Evolutionary conservation across 2,113 vertebrate species (phyloP), one percentile per base, ranked within the genome.

Genomic region (Pterophyllum scalare): DNA sequence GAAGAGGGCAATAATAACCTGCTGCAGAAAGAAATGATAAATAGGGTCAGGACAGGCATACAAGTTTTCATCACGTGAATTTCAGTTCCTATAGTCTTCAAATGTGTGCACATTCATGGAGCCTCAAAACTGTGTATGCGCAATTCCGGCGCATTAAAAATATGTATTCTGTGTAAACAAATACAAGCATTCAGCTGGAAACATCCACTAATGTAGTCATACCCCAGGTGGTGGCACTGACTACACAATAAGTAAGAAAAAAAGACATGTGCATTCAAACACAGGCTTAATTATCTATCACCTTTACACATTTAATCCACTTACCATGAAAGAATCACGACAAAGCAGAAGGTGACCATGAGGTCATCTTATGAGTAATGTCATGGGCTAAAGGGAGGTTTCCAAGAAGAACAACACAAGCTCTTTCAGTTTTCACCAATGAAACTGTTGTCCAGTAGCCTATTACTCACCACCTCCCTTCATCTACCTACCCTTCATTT

Each of bases 11-110:
- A 80, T 83, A 87, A 92, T 79, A 85, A 86, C 81, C 70, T 60
- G 75, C 81, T 89, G 79, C n/a, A 79, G 88, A 93, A 74, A 88
- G 78, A 56, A 82, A 84, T 52, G 35, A 82, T 83, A 83, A 85
- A 59, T n/a, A 81, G 62, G 43, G 59, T 85, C 64, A 76, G 31
- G 59, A 31, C 82, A 61, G 7, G 35, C 59, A 43, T 80, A 64
- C 14, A 58, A 62, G 43, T 79, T 49, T 67, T 83, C 43, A n/a
- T 72, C 24, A 7, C 43, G 52, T 3, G 52, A 31, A 43, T 70
- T 62, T 76, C 58, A 38, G 61, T 59, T 59, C 46, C 7, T 57
- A 11, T 28, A 74, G 22, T 77, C 58, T 46, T 76, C 26, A 74
- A 31, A 58, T 11, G 3, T 35, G 52, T 61, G 75, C 79, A 72